Percentiles rank a stretch among this genome's conserved stretches.
These are phyloP conservation scores for Stegostoma tigrinum DNA, from an alignment of 2,113 vertebrate species.

Conservation along the genomic window DNA sequence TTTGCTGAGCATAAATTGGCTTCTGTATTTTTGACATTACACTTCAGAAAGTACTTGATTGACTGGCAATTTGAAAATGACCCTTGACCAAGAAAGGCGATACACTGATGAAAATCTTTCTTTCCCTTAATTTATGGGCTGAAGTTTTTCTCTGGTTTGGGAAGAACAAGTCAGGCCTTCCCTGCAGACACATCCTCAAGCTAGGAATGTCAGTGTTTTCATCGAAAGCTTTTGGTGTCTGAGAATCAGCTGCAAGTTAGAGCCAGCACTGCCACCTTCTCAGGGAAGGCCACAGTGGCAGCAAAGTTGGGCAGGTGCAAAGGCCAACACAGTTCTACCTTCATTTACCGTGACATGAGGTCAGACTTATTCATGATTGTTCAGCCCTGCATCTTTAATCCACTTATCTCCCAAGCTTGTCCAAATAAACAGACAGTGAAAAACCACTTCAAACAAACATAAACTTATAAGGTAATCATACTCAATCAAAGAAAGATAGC, in stretches of 20 bases:
- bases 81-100: background rate
- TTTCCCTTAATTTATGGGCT: background rate
- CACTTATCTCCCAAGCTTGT: no score
- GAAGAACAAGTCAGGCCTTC: background rate
- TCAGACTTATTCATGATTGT: no score
- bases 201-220: background rate
- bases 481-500: no score
- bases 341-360: no score
- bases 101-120: background rate
- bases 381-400: no score
- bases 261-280: background rate
- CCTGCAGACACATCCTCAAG: background rate
- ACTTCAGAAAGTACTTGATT: background rate
- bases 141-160: background rate
- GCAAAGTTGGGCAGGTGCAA: no score
- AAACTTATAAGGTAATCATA: no score
- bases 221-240: background rate
- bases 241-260: background rate
- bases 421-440: no score
- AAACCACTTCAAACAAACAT: no score
- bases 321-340: no score
- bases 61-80: background rate
- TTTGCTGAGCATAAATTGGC: background rate
- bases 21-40: background rate
- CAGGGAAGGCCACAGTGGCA: background rate